Percentiles rank a stretch among this genome's conserved stretches.
phyloP scores from a whole-genome alignment of 2,797 vertebrate genomes.

The Ispidina lecontei region DNA sequence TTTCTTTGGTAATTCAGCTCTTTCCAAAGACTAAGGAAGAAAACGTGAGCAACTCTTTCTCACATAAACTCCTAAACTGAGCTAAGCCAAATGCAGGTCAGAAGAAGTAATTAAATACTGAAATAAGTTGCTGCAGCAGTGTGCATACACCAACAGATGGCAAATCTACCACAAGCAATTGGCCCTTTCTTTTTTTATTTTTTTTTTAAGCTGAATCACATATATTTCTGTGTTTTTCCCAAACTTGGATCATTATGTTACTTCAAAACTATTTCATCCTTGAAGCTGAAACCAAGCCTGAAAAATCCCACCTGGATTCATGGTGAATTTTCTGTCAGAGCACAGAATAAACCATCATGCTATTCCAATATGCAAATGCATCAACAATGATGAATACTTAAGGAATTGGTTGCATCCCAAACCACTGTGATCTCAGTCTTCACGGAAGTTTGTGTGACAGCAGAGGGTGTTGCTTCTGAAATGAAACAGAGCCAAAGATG shows the following conservation, averaged over 20 bases:
- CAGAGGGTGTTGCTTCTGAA: constrained; percentile 56
- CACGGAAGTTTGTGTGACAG: constrained; percentile 20
- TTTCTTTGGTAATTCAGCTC: not conserved
- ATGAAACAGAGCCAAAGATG: constrained; percentile 18
- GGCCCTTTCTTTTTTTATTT: not conserved
- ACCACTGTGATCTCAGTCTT: not conserved
- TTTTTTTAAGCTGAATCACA: not conserved
- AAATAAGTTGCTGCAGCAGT: not conserved
- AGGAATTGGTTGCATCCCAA: constrained; percentile 5
- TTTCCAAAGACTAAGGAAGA: not conserved
- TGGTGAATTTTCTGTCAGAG: not conserved
- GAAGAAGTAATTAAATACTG: not conserved
- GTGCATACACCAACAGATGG: constrained; percentile 17
- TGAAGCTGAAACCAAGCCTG: not conserved
- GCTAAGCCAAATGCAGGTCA: constrained; percentile 14
- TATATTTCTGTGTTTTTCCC: not conserved
- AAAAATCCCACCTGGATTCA: not conserved
- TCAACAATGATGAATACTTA: not conserved
- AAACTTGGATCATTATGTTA: not conserved
- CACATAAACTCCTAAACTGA: not conserved
- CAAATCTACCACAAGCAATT: constrained; percentile 11
- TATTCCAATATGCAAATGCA: not conserved
- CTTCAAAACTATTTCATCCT: not conserved
- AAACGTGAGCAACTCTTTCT: not conserved
- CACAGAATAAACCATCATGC: not conserved